Percentiles rank a stretch among this genome's conserved stretches.
phyloP scores from a whole-genome alignment of 2,888 invertebrate genomes.

The Hecatera dysodea region DNA sequence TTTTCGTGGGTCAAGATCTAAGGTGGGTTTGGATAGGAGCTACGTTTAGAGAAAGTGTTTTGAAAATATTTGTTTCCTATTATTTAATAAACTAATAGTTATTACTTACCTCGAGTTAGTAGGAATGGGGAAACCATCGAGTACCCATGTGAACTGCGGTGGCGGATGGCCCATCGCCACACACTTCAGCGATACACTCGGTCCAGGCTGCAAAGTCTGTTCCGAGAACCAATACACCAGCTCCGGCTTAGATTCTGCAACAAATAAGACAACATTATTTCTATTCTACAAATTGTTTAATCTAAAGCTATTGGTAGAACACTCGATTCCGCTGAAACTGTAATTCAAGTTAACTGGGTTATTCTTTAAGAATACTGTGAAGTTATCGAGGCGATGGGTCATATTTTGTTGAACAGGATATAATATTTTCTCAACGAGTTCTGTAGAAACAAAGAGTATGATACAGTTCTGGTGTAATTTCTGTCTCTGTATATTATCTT shows the following conservation, averaged over 20 bases:
- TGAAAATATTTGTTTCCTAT: too few species aligned
- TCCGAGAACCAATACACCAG: constrained; percentile 97
- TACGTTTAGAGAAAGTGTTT: too few species aligned
- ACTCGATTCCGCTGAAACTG: constrained; percentile 27
- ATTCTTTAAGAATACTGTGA: constrained; percentile 41
- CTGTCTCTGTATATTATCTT: background rate
- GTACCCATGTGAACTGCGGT: constrained; percentile 97
- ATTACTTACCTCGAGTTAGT: constrained; percentile 92
- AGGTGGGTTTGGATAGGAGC: too few species aligned
- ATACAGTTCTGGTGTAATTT: background rate
- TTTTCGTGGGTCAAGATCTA: too few species aligned
- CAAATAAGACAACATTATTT: constrained; percentile 50
- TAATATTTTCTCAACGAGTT: constrained; percentile 25
- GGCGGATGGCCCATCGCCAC: constrained; percentile 98
- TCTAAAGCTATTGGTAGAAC: constrained; percentile 27
- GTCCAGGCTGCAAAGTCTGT: constrained; percentile 97
- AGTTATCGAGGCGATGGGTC: constrained; percentile 13
- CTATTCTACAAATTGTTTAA: constrained; percentile 18
- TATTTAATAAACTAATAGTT: background rate
- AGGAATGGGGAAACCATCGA: constrained; percentile 96
- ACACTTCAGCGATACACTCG: constrained; percentile 97
- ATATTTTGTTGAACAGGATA: constrained; percentile 23
- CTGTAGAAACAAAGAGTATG: constrained; percentile 1
- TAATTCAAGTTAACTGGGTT: constrained; percentile 49
- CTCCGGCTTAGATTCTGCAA: constrained; percentile 96